Base-by-base conservation (phyloP, 2,888 invertebrate genomes). In the Euzophera pinguis region DNA sequence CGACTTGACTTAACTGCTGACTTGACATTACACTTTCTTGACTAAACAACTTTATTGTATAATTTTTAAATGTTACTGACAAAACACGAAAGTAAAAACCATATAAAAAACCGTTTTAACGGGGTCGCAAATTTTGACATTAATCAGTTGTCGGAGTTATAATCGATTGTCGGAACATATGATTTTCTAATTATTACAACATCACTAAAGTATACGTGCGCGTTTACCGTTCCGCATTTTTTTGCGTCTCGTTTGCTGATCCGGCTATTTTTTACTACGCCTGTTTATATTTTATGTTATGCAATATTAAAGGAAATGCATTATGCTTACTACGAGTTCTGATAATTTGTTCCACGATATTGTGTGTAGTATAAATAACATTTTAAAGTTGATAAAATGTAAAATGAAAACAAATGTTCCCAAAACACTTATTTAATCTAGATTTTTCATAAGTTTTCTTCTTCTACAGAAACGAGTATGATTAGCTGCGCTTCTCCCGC, bases 401-500 rank as follows among this genome's bases (percentile, higher is more conserved):
- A n/a, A n/a, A n/a, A n/a, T n/a, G n/a, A n/a, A n/a, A n/a, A n/a
- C n/a, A n/a, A n/a, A n/a, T n/a, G n/a, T n/a, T n/a, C n/a, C n/a
- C n/a, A n/a, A n/a, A n/a, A n/a, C n/a, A n/a, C n/a, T n/a, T n/a
- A n/a, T n/a, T n/a, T n/a, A n/a, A n/a, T n/a, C n/a, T n/a, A n/a
- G n/a, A n/a, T n/a, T n/a, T n/a, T n/a, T n/a, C n/a, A n/a, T n/a
- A n/a, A n/a, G 32, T 41, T 17, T 50, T 12, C 1, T 62, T 62
- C 58, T 64, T 59, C 58, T 47, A 12, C 69, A 88, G 87, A 73
- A n/a, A n/a, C n/a, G n/a, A n/a, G n/a, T 65, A 90, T 89, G 89
- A 72, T 90, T 63, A 88, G 85, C 57, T 89, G 89, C 62, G 88
- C 88, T 6, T 70, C 85, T 55, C 83, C 87, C 71, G 83, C 87